Evolutionary conservation across 2,797 vertebrate genomes (phyloP).

Genomic region (Prionace glauca): DNA sequence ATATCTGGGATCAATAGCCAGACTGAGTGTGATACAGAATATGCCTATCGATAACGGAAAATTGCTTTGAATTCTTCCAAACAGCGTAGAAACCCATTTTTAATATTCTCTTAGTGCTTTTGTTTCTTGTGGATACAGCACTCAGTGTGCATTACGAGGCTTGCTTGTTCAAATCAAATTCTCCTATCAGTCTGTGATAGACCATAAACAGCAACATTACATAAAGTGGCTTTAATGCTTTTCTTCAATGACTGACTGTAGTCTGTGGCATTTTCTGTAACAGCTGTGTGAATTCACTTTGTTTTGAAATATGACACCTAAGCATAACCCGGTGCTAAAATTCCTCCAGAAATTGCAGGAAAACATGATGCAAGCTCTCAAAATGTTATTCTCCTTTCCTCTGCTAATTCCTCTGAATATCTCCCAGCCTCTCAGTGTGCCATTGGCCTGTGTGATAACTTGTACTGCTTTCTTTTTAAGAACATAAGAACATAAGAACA

Average conservation of each 20-base stretch:
- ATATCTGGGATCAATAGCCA: not conserved
- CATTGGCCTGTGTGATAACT: not conserved
- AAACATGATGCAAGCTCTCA: not conserved
- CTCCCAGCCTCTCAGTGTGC: not conserved
- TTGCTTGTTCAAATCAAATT: not conserved
- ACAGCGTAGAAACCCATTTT: not conserved
- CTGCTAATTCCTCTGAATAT: not conserved
- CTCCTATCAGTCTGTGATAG: not conserved
- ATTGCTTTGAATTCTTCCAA: not conserved
- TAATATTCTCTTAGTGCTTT: not conserved
- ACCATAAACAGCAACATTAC: not conserved
- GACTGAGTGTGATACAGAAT: not conserved
- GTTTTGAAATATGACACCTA: not conserved
- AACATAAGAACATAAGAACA: too few species aligned
- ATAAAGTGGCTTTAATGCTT: not conserved
- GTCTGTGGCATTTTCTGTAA: not conserved
- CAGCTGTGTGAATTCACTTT: not conserved
- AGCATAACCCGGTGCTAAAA: not conserved
- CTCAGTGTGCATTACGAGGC: not conserved
- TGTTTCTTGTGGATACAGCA: too few species aligned
- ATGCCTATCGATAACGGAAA: not conserved
- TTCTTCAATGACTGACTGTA: not conserved
- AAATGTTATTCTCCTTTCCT: not conserved
- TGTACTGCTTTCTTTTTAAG: not conserved
- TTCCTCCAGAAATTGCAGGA: not conserved